These are phyloP conservation scores for Noctilio leporinus DNA, from an alignment of 2,113 vertebrate genomes.

Conservation along the genomic window DNA sequence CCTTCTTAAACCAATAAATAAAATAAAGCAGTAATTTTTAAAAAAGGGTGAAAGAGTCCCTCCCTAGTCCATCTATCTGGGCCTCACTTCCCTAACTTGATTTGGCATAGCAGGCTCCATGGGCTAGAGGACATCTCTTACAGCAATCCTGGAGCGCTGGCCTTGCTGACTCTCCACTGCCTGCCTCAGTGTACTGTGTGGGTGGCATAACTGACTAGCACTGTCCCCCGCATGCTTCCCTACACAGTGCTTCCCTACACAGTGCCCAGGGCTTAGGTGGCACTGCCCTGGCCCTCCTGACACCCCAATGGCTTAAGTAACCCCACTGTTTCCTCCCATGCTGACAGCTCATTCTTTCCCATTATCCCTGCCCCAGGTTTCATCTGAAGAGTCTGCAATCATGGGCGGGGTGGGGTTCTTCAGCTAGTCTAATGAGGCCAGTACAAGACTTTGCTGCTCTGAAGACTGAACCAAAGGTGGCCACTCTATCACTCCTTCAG, in stretches of 20 bases:
- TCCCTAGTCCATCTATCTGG: not conserved
- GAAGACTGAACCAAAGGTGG: slow-evolving; percentile 65
- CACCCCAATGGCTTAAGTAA: slow-evolving; percentile 1
- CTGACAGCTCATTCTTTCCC: slow-evolving; percentile 68
- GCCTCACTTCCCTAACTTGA: not conserved
- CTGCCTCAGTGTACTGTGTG: not conserved
- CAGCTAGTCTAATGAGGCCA: slow-evolving; percentile 52
- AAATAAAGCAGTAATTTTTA: too few species aligned
- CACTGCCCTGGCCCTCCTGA: not conserved
- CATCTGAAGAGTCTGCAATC: slow-evolving; percentile 59
- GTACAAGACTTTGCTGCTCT: slow-evolving; percentile 56
- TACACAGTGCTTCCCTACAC: not conserved
- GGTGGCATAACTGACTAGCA: not conserved
- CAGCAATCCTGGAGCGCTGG: not conserved
- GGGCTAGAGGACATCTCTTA: not conserved
- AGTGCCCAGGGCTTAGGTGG: not conserved
- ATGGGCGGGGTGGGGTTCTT: slow-evolving; percentile 61
- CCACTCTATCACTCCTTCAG: slow-evolving; percentile 62
- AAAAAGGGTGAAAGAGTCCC: not conserved
- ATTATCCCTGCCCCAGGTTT: slow-evolving; percentile 59
- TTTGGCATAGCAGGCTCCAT: not conserved
- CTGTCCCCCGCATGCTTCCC: not conserved
- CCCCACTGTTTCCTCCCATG: slow-evolving; percentile 11
- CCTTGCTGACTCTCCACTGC: not conserved
- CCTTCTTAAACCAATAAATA: too few species aligned